A percentile compares a stretch with the other conserved stretches of the same genome.
Conservation (phyloP, 2,888 invertebrate species). For the Cryptus viduatorius region DNA sequence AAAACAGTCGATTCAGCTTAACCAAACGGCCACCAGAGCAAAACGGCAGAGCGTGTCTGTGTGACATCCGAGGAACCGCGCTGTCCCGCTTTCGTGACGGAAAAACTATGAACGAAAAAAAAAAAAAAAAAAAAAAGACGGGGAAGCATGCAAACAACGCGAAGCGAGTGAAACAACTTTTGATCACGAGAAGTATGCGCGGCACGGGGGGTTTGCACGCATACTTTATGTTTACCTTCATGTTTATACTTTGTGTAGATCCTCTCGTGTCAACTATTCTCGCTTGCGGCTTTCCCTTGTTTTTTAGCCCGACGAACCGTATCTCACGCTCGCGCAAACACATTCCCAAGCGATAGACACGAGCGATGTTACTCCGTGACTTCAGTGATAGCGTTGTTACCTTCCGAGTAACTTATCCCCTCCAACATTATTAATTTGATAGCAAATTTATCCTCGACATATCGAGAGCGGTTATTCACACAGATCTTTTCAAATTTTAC, state of each 20-base stretch:
- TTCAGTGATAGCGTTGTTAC: not conserved
- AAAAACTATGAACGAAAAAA: not conserved
- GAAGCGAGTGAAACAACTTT: slow-evolving; percentile 5
- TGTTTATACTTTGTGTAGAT: slow-evolving; percentile 6
- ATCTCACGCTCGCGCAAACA: not conserved
- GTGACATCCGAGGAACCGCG: not conserved
- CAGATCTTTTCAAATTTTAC: too few relatives aligned
- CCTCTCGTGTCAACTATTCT: slow-evolving; percentile 7
- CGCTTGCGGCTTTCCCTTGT: not conserved
- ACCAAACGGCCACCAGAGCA: not conserved
- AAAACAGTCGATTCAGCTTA: not conserved
- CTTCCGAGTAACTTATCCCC: not conserved
- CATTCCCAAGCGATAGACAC: not conserved
- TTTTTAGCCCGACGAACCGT: not conserved
- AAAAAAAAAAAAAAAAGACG: not conserved
- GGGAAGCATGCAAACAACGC: slow-evolving; percentile 4
- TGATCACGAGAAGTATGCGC: slow-evolving; percentile 18
- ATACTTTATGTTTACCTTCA: slow-evolving; percentile 2
- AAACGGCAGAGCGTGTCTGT: not conserved
- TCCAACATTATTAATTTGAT: not conserved
- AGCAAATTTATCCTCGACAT: not conserved
- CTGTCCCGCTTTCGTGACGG: slow-evolving; percentile 7
- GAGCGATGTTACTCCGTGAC: not conserved
- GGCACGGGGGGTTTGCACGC: slow-evolving; percentile 3
- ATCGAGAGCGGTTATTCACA: too few relatives aligned